Evolutionary conservation across 1,140 invertebrate genomes (phyloP).

Genomic region (Drosophila ercepeae): DNA sequence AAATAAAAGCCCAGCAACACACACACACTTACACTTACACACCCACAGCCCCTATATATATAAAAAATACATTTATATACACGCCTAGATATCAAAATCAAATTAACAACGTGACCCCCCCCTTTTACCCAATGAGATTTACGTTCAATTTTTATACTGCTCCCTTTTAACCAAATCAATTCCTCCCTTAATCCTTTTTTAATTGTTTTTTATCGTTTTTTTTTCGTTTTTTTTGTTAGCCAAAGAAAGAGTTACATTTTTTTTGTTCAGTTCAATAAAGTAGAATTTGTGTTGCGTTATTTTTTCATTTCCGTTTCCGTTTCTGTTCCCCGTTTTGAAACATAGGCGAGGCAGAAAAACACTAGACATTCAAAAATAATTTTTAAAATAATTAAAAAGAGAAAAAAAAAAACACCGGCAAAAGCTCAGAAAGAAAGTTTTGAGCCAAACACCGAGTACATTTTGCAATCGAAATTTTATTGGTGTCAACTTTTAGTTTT

Average conservation of each 20-base stretch:
- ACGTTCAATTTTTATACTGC: neutral
- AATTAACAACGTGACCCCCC: neutral
- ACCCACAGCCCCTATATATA: neutral
- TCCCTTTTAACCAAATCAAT: neutral
- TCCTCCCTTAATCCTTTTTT: neutral
- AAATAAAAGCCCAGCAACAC: constrained; percentile 30
- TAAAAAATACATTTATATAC: neutral
- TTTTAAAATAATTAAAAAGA: neutral
- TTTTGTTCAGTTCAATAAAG: neutral
- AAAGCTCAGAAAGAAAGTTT: constrained; percentile 5
- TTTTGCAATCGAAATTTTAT: constrained; percentile 57
- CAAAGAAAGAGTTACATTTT: neutral
- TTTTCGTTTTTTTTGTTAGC: neutral
- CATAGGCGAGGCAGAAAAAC: neutral
- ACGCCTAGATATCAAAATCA: neutral
- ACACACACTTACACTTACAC: constrained; percentile 12
- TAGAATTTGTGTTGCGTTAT: neutral
- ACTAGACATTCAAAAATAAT: constrained; percentile 12
- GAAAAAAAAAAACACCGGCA: neutral
- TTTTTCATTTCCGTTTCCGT: neutral
- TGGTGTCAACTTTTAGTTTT: constrained; percentile 65
- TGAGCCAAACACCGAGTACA: constrained; percentile 47
- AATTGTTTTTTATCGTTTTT: neutral
- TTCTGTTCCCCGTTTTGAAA: neutral
- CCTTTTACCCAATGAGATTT: neutral